phyloP scores from a whole-genome alignment of 2,797 vertebrate genomes.

The Halcyon badia region DNA sequence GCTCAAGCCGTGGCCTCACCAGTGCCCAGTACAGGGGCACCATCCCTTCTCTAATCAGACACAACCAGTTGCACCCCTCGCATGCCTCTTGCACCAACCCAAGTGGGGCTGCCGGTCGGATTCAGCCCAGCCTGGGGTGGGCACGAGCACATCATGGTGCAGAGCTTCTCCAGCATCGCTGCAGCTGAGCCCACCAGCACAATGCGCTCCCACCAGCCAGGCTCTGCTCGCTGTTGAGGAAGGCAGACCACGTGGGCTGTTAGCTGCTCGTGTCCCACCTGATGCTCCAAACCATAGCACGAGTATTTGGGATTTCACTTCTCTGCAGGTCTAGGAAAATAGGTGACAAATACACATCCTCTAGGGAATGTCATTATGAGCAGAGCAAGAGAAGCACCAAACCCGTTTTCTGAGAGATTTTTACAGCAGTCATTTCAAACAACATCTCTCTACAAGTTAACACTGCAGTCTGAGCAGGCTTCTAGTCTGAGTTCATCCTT shows the following conservation, averaged over 20 bases:
- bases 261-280: not conserved
- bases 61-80: not conserved
- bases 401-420: not conserved
- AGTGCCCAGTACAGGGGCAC: too few relatives aligned
- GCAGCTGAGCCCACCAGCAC: fast-evolving
- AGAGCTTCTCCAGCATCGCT: not conserved
- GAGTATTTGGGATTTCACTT: not conserved
- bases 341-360: not conserved
- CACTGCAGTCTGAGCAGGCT: not conserved
- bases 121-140: not conserved
- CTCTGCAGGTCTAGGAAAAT: not conserved
- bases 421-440: not conserved
- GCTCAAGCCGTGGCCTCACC: too few relatives aligned
- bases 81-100: not conserved
- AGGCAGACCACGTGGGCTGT: fast-evolving
- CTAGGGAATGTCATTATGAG: not conserved
- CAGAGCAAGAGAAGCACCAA: not conserved
- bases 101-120: not conserved
- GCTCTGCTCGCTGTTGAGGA: fast-evolving
- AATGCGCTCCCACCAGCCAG: not conserved
- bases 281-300: fast-evolving
- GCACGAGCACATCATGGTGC: not conserved
- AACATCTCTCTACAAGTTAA: not conserved
- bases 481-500: not conserved
- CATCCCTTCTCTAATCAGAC: too few relatives aligned